Base-by-base conservation (phyloP, 2,888 invertebrate species). In the Trachelus stipa region DNA sequence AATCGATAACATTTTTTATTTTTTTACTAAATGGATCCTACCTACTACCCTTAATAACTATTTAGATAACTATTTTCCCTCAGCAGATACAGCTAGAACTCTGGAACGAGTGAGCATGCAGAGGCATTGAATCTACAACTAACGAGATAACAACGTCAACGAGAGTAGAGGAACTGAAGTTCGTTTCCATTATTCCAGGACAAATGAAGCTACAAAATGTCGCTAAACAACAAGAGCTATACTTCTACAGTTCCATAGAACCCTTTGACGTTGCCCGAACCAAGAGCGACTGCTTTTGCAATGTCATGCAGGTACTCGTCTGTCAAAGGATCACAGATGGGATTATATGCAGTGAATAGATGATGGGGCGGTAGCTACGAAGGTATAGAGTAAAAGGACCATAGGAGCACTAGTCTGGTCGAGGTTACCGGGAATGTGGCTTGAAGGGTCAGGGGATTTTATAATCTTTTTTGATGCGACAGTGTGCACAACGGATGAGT, bases 381-480 rank as follows among this genome's bases (percentile, higher is more conserved):
- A 23, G 6, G 23, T 9, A 23, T 6, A 23, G 40, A 56, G 40
- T 56, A 56, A 56, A 56, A 56, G 40, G 1, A 56, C 40, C 23
- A 2, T 4, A 15, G 40, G 9, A 56, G 40, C 15, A 23, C 40
- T 56, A 23, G 15, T 40, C 71, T 71, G 71, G 71, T 33, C 71
- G 73, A 73, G 40, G 73, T 71, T 40, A n/a, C 56, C 69, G 76
- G 74, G n/a, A 73, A 12, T 35, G 68, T 12, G 37, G 56, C n/a
- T 35, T 56, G 73, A 56, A 71, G 23, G 71, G 31, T 31, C 75
- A 73, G 76, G 73, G 74, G 84, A 85, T 83, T 85, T 87, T 87
- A 87, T 87, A 87, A 88, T 84, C 84, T 87, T 88, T 87, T 88
- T 87, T 86, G 86, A 85, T 85, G 85, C 82, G 85, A 84, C 86